Conservation (phyloP, 2,113 vertebrate species). For the Chaenogobius annularis region DNA sequence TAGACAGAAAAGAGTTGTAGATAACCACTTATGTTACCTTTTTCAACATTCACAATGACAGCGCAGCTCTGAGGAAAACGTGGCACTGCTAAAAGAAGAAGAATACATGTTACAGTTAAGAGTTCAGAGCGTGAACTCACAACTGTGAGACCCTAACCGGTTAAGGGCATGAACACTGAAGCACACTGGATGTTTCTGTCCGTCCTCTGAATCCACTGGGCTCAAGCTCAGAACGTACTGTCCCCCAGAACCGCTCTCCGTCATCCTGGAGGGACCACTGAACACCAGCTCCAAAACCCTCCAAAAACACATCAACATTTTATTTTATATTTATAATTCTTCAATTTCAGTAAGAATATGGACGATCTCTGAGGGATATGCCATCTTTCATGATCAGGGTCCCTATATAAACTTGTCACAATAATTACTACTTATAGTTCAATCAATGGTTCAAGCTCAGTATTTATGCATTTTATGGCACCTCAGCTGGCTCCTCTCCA, state of each 20-base stretch:
- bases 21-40: constrained; percentile 15
- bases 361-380: too few relatives aligned
- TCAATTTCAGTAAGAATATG: too few relatives aligned
- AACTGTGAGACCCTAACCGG: constrained; percentile 2
- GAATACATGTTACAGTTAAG: background rate
- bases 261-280: background rate
- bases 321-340: too few relatives aligned
- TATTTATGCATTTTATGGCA: too few relatives aligned
- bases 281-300: constrained; percentile 35
- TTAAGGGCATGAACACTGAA: constrained; percentile 16
- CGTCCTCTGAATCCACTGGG: background rate
- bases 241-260: rapidly evolving
- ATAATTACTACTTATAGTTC: too few relatives aligned
- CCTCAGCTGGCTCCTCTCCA: too few relatives aligned
- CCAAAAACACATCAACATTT: background rate
- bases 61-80: constrained; percentile 35
- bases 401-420: too few relatives aligned
- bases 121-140: too few relatives aligned
- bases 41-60: constrained; percentile 19
- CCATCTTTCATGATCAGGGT: too few relatives aligned
- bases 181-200: constrained; percentile 31
- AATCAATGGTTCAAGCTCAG: too few relatives aligned
- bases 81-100: background rate
- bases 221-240: constrained; percentile 36
- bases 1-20: too few relatives aligned